Conservation (phyloP, 1,140 invertebrate species). For the Calliopsis andreniformis region DNA sequence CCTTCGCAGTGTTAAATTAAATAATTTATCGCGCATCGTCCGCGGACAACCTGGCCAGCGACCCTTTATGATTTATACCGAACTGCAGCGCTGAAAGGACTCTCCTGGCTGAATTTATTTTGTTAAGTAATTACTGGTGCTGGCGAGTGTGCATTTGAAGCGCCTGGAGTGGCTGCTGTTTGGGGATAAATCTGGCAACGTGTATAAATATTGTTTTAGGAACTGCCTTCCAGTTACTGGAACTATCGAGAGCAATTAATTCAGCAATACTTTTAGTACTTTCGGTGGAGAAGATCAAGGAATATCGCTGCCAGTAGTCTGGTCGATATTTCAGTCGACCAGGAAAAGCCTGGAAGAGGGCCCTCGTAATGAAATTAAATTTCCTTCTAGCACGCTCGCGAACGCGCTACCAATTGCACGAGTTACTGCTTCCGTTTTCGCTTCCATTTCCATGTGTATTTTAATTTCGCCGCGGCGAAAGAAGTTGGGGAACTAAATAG, state of each 20-base stretch:
- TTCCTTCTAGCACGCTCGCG: constrained; percentile 4
- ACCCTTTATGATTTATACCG: neutral
- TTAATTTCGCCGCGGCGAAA: constrained; percentile 21
- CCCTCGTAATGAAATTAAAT: constrained; percentile 47
- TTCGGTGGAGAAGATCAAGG: neutral
- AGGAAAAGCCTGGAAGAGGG: neutral
- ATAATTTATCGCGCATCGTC: constrained; percentile 69
- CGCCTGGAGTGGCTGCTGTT: too few species aligned
- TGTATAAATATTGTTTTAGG: too few species aligned
- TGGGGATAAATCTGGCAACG: too few species aligned
- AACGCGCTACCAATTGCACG: constrained; percentile 28
- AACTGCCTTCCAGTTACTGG: too few species aligned
- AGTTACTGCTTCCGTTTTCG: constrained; percentile 25
- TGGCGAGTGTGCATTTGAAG: neutral
- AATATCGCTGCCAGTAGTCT: neutral
- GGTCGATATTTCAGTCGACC: constrained; percentile 23
- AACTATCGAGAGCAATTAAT: too few species aligned
- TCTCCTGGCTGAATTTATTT: constrained; percentile 14
- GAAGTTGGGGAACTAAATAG: constrained; percentile 35
- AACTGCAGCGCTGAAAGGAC: neutral
- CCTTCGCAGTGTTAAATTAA: constrained; percentile 71
- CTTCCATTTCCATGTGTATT: constrained; percentile 36
- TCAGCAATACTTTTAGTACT: neutral
- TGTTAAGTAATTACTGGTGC: constrained; percentile 4
- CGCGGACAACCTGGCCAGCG: neutral